Evolutionary conservation across 1,140 invertebrate genomes (phyloP).

Genomic region (Pseudomyrmex gracilis): DNA sequence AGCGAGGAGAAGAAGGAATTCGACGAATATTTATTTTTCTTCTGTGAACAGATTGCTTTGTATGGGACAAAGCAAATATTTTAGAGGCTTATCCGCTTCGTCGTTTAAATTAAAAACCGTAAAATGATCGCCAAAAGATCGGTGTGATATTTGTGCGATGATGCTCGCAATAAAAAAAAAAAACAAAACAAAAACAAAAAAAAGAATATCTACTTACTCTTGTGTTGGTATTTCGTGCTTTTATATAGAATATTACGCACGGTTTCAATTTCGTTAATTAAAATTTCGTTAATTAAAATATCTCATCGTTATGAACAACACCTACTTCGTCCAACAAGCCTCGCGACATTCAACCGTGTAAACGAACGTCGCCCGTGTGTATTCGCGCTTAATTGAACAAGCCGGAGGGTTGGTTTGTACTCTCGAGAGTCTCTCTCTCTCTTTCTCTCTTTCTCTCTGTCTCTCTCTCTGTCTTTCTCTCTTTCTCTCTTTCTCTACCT

Average conservation of each 20-base stretch:
- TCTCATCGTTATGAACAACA: conserved; percentile 65
- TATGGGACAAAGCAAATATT: neutral
- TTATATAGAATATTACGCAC: neutral
- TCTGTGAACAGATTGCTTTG: neutral
- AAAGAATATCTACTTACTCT: conserved; percentile 6
- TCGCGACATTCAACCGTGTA: conserved; percentile 57
- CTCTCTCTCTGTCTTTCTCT: neutral
- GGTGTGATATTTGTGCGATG: neutral
- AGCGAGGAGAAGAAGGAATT: neutral
- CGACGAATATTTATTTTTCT: neutral
- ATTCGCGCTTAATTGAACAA: conserved; percentile 71
- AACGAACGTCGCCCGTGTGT: conserved; percentile 43
- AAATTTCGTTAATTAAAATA: conserved; percentile 70
- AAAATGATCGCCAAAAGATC: neutral
- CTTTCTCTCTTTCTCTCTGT: conserved; percentile 23
- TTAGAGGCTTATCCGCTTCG: neutral
- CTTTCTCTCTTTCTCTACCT: conserved; percentile 24
- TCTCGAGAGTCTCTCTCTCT: conserved; percentile 46
- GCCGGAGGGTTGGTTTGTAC: conserved; percentile 66
- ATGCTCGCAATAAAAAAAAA: neutral
- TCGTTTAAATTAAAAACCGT: neutral
- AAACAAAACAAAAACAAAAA: too few relatives aligned
- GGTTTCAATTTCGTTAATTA: conserved; percentile 62
- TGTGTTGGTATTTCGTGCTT: neutral
- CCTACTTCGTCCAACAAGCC: conserved; percentile 56